These are phyloP conservation scores for Terrapene triunguis DNA, from an alignment of 2,113 vertebrate genomes.

Conservation along the genomic window DNA sequence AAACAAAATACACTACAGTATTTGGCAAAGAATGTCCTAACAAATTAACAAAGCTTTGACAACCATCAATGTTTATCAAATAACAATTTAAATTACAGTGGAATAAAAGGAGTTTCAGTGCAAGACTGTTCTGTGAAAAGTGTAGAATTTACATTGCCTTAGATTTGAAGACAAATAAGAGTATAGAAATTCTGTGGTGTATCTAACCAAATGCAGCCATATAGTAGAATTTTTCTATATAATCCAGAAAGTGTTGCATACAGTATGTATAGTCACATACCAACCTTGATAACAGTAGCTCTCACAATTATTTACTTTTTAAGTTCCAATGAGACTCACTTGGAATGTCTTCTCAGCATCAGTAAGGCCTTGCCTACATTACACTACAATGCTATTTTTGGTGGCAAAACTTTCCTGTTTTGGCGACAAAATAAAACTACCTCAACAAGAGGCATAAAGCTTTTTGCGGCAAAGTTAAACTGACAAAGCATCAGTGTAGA, in stretches of 20 bases:
- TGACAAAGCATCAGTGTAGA: too few relatives aligned
- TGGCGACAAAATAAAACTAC: too few relatives aligned
- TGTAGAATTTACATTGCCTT: not conserved
- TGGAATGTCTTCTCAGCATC: not conserved
- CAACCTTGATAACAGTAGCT: not conserved
- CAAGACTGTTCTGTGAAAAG: not conserved
- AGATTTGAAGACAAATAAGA: not conserved
- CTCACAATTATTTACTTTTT: not conserved
- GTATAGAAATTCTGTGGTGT: not conserved
- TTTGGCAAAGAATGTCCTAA: not conserved
- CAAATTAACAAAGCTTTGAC: conserved; percentile 12
- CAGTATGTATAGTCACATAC: not conserved
- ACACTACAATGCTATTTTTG: too few relatives aligned
- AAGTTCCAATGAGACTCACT: not conserved
- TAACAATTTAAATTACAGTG: not conserved
- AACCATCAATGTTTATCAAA: not conserved
- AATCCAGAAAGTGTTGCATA: not conserved
- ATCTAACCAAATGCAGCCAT: not conserved
- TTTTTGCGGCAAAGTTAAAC: too few relatives aligned
- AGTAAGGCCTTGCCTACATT: not conserved
- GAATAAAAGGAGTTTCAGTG: not conserved
- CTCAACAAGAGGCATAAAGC: too few relatives aligned
- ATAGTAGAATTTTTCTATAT: not conserved
- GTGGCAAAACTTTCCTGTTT: too few relatives aligned
- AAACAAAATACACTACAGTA: not conserved